Conservation (phyloP, 2,113 vertebrate genomes). For the Aleadryas rufinucha region DNA sequence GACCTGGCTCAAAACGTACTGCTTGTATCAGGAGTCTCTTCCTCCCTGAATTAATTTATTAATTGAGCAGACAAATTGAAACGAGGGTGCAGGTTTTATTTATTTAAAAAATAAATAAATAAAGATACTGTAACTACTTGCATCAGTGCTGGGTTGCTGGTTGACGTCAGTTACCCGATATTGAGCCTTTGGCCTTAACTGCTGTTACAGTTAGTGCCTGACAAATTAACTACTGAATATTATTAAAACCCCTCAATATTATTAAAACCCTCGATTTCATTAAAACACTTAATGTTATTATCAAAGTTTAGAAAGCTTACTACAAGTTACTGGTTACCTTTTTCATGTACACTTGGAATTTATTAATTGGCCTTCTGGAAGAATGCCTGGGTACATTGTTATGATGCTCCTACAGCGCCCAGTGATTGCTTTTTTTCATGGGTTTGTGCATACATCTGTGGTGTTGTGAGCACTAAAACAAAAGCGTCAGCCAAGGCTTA, state of each 20-base stretch:
- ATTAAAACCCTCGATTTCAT: background rate
- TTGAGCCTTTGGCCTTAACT: background rate
- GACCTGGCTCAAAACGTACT: background rate
- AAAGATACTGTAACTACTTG: background rate
- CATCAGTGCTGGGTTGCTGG: background rate
- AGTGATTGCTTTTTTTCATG: background rate
- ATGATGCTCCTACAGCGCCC: background rate
- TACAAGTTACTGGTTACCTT: background rate
- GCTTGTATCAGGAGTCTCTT: background rate
- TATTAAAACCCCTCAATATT: background rate
- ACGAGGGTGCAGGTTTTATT: background rate
- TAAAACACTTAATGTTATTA: background rate
- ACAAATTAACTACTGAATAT: background rate
- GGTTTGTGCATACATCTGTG: accelerated
- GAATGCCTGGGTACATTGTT: background rate
- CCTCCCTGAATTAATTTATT: background rate
- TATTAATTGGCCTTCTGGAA: background rate
- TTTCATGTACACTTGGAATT: background rate
- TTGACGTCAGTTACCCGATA: background rate
- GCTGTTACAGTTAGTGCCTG: background rate
- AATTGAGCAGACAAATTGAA: background rate
- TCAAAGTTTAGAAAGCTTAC: background rate
- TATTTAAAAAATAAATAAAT: background rate
- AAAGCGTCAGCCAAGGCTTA: background rate
- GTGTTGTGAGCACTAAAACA: background rate